Conservation (phyloP, 2,113 vertebrate species). For the Lepisosteus osseus region DNA sequence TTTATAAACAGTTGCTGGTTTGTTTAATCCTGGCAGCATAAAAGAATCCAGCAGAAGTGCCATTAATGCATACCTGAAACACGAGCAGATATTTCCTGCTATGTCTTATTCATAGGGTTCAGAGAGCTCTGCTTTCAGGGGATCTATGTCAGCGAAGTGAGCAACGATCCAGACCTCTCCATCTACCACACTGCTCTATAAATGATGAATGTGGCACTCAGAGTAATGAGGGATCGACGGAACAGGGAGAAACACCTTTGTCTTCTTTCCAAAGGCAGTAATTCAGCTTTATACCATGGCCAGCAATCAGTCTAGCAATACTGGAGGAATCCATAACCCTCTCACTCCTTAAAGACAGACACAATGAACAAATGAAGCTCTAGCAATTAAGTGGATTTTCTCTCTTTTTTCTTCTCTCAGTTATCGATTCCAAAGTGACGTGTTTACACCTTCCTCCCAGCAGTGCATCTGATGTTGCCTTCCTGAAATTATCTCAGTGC, state of each 20-base stretch:
- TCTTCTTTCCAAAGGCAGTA: slow-evolving; percentile 3
- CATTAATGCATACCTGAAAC: too few species aligned
- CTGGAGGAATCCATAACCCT: not conserved
- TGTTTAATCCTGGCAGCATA: too few species aligned
- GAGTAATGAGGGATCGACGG: slow-evolving; percentile 1
- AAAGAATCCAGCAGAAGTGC: too few species aligned
- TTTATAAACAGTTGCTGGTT: too few species aligned
- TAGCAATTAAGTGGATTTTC: not conserved
- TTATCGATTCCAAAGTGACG: too few species aligned
- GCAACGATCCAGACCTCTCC: not conserved
- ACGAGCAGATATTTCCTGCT: too few species aligned
- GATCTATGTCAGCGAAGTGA: not conserved
- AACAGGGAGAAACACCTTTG: not conserved
- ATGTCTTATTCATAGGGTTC: not conserved
- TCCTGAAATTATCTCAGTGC: too few species aligned
- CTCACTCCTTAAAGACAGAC: not conserved
- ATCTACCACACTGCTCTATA: not conserved
- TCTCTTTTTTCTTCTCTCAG: not conserved
- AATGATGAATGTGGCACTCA: slow-evolving; percentile 3
- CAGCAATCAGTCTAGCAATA: not conserved
- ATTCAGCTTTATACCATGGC: not conserved
- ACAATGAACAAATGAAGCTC: not conserved
- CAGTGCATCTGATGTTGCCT: too few species aligned
- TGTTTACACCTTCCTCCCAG: too few species aligned
- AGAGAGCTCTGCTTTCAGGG: not conserved